Percentiles rank a stretch among this genome's conserved stretches.
phyloP scores from a whole-genome alignment of 2,113 vertebrate species.

The Pollachius pollachius region DNA sequence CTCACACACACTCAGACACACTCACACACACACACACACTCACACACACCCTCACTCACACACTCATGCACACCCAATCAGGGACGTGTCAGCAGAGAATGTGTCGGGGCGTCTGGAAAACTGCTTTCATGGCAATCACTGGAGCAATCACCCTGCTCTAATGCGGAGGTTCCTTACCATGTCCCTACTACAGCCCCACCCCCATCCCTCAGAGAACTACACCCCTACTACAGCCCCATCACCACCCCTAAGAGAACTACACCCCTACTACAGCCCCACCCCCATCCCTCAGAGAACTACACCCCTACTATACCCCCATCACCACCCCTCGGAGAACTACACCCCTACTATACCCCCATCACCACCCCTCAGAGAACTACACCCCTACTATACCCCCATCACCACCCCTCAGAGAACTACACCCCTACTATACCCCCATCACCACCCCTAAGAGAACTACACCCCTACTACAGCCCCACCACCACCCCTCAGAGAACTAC shows the following conservation, averaged over 20 bases:
- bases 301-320: background rate
- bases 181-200: slow-evolving; percentile 4
- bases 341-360: background rate
- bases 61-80: slow-evolving; percentile 36
- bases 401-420: background rate
- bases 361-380: background rate
- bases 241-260: background rate
- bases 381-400: slow-evolving; percentile 4
- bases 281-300: background rate
- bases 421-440: background rate
- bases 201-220: background rate
- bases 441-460: background rate
- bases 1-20: slow-evolving; percentile 15
- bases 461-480: background rate
- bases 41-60: slow-evolving; percentile 12
- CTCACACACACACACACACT: slow-evolving; percentile 4
- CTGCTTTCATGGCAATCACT: slow-evolving; percentile 64
- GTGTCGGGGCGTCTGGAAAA: slow-evolving; percentile 58
- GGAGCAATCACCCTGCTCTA: slow-evolving; percentile 72
- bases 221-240: background rate
- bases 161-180: slow-evolving; percentile 60
- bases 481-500: background rate
- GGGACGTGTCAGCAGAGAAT: slow-evolving; percentile 59
- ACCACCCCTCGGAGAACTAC: background rate
- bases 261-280: background rate